These are phyloP conservation scores for Ptychobarbus kaznakovi DNA, from an alignment of 2,797 vertebrate species.

Conservation along the genomic window DNA sequence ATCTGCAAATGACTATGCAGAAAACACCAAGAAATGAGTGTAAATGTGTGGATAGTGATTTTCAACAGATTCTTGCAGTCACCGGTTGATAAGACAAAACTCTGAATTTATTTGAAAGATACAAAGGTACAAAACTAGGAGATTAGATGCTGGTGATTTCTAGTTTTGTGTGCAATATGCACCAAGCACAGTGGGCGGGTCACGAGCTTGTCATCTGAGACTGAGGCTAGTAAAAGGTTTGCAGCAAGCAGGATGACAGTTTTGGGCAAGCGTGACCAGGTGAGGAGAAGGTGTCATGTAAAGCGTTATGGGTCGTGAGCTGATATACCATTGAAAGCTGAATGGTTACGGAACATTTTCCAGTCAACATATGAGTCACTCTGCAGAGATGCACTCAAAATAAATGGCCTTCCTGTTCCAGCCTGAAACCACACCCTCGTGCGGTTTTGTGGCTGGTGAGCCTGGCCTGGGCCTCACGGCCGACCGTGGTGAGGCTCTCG, in stretches of 20 bases:
- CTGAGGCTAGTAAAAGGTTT: background rate
- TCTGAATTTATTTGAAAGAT: background rate
- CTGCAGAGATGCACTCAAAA: constrained; percentile 92
- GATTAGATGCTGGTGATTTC: background rate
- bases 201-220: background rate
- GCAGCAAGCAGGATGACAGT: constrained; percentile 6
- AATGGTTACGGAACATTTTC: constrained; percentile 89
- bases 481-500: constrained; percentile 71
- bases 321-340: constrained; percentile 82
- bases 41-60: constrained; percentile 12
- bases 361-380: constrained; percentile 96
- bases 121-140: constrained; percentile 5
- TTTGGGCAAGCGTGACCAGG: constrained; percentile 35
- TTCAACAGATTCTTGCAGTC: background rate
- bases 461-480: constrained; percentile 77
- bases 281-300: constrained; percentile 69
- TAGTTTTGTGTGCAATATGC: background rate
- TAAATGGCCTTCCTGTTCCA: constrained; percentile 96
- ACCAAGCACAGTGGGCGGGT: background rate
- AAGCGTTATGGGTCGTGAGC: constrained; percentile 68
- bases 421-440: constrained; percentile 89
- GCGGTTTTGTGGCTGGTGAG: constrained; percentile 86
- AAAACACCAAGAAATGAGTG: constrained; percentile 11
- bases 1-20: constrained; percentile 21
- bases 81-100: background rate